phyloP scores from a whole-genome alignment of 2,113 vertebrate genomes.

The Mionectes macconnelli region DNA sequence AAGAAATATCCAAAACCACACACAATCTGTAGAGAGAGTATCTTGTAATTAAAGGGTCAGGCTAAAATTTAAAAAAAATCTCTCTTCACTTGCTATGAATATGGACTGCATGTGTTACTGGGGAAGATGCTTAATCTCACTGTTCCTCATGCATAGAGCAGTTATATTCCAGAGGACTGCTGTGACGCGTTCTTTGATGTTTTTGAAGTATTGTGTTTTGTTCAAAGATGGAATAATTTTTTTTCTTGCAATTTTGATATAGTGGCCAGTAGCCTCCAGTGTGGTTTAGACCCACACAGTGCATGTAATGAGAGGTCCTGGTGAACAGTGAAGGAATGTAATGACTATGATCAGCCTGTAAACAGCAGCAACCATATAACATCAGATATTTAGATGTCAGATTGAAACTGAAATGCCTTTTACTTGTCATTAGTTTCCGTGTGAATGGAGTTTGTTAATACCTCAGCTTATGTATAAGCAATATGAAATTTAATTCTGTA shows the following conservation, averaged over 20 bases:
- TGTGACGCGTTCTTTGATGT: not conserved
- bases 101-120: not conserved
- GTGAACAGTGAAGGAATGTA: not conserved
- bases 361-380: not conserved
- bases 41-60: not conserved
- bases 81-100: not conserved
- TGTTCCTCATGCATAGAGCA: not conserved
- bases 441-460: not conserved
- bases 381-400: not conserved
- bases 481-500: not conserved
- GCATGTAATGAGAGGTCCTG: not conserved
- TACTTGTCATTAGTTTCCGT: not conserved
- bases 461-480: not conserved
- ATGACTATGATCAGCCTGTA: not conserved
- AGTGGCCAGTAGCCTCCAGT: not conserved
- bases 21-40: not conserved
- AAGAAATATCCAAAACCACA: fast-evolving
- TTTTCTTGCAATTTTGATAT: not conserved
- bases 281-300: not conserved
- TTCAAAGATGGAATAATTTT: not conserved
- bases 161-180: not conserved
- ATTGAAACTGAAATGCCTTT: not conserved
- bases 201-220: not conserved
- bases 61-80: not conserved
- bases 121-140: not conserved